These are phyloP conservation scores for Nemapogon koenigi DNA, from an alignment of 2,888 invertebrate species.

Conservation along the genomic window DNA sequence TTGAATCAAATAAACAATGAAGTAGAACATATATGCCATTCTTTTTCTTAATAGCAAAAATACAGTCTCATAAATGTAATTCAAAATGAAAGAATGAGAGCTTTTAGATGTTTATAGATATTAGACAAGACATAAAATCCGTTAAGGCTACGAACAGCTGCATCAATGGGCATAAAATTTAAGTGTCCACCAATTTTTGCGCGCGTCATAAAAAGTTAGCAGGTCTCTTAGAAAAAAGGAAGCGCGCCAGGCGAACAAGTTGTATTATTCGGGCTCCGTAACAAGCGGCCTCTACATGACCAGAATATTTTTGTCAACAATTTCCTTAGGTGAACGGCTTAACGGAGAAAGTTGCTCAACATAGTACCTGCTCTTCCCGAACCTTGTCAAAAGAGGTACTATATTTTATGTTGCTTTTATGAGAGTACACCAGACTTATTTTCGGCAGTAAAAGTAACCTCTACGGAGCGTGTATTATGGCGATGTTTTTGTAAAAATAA, in stretches of 20 bases:
- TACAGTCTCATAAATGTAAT: too few relatives aligned
- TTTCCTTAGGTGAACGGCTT: slow-evolving; percentile 52
- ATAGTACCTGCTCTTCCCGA: slow-evolving; percentile 40
- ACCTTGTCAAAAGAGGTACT: slow-evolving; percentile 34
- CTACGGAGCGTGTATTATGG: not conserved
- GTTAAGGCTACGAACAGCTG: too few relatives aligned
- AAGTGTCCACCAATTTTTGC: slow-evolving; percentile 34
- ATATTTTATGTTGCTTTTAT: slow-evolving; percentile 29
- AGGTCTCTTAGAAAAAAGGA: slow-evolving; percentile 33
- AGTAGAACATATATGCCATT: too few relatives aligned
- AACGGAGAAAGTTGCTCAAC: slow-evolving; percentile 49
- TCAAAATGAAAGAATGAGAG: too few relatives aligned
- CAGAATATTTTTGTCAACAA: slow-evolving; percentile 59
- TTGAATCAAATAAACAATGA: too few relatives aligned
- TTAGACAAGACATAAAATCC: too few relatives aligned
- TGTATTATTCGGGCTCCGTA: slow-evolving; percentile 47
- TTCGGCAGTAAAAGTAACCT: not conserved
- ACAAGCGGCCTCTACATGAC: slow-evolving; percentile 56
- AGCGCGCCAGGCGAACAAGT: slow-evolving; percentile 38
- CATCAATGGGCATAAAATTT: slow-evolving; percentile 43
- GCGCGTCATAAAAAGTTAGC: slow-evolving; percentile 37
- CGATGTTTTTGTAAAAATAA: too few relatives aligned
- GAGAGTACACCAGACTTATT: slow-evolving; percentile 17
- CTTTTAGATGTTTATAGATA: too few relatives aligned
- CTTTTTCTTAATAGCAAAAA: too few relatives aligned